These are phyloP conservation scores for Episyrphus balteatus DNA, from an alignment of 1,140 invertebrate species.

Conservation along the genomic window DNA sequence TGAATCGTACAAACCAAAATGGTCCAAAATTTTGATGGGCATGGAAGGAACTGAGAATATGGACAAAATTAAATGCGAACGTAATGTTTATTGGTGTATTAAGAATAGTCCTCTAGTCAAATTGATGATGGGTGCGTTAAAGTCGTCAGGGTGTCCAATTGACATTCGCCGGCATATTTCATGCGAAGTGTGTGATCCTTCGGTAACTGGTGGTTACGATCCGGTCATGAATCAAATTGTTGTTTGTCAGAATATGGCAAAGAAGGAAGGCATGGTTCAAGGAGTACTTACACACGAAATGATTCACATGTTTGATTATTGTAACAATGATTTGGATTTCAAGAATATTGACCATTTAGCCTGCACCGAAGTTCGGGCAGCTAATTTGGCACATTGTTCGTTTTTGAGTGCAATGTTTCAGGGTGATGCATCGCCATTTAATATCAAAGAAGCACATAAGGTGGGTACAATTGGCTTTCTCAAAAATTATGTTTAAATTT, in stretches of 20 bases:
- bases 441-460: slow-evolving; percentile 61
- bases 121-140: slow-evolving; percentile 73
- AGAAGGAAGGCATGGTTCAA: slow-evolving; percentile 52
- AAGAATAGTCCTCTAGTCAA: slow-evolving; percentile 74
- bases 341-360: slow-evolving; percentile 86
- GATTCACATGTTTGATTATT: slow-evolving; percentile 95
- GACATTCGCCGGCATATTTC: slow-evolving; percentile 78
- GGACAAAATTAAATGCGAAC: slow-evolving; percentile 68
- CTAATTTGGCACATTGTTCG: slow-evolving; percentile 85
- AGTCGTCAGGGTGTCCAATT: slow-evolving; percentile 69
- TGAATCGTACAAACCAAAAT: slow-evolving; percentile 41
- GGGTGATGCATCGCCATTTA: slow-evolving; percentile 62
- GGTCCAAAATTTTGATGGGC: slow-evolving; percentile 45
- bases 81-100: slow-evolving; percentile 57
- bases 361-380: slow-evolving; percentile 87
- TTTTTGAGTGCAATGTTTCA: slow-evolving; percentile 66
- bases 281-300: slow-evolving; percentile 83
- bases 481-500: background rate
- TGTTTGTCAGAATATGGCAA: slow-evolving; percentile 78
- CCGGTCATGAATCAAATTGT: slow-evolving; percentile 63
- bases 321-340: slow-evolving; percentile 78
- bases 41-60: slow-evolving; percentile 51
- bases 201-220: slow-evolving; percentile 87
- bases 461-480: slow-evolving; percentile 30
- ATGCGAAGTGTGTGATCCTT: slow-evolving; percentile 77